Conservation (phyloP, 2,888 invertebrate genomes). For the Cheilosia urbana region DNA sequence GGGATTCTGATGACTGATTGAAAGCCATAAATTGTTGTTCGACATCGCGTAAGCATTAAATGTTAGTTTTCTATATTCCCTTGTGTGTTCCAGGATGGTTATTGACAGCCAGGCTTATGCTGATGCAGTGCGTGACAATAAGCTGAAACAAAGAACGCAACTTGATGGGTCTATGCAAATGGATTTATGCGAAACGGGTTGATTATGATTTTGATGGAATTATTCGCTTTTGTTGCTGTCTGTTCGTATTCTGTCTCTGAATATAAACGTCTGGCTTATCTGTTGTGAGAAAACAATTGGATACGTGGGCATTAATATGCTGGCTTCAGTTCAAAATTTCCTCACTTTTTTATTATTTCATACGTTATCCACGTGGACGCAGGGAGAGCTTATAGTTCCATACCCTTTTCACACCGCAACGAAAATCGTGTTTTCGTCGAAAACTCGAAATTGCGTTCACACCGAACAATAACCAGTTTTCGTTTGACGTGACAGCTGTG, state of each 20-base stretch:
- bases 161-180: conserved; percentile 69
- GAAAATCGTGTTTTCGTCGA: no score
- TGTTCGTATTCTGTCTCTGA: conserved; percentile 30
- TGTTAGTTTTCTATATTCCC: conserved; percentile 12
- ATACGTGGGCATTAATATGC: not conserved
- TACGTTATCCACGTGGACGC: no score
- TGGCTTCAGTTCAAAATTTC: not conserved
- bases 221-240: conserved; percentile 41
- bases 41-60: conserved; percentile 56
- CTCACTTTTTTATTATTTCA: no score
- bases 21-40: conserved; percentile 69
- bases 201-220: conserved; percentile 63
- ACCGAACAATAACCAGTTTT: no score
- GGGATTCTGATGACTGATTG: conserved; percentile 71
- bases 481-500: no score
- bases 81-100: not conserved
- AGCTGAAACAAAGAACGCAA: conserved; percentile 38
- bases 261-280: conserved; percentile 16
- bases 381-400: no score
- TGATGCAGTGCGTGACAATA: conserved; percentile 24
- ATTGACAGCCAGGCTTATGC: not conserved
- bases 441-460: no score
- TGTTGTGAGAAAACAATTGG: not conserved
- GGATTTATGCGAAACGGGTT: conserved; percentile 58
- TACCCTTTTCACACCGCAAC: no score